Evolutionary conservation across 1,140 invertebrate genomes (phyloP), one percentile per base, ranked within the genome.

Genomic region (Hydropsyche tenuis): DNA sequence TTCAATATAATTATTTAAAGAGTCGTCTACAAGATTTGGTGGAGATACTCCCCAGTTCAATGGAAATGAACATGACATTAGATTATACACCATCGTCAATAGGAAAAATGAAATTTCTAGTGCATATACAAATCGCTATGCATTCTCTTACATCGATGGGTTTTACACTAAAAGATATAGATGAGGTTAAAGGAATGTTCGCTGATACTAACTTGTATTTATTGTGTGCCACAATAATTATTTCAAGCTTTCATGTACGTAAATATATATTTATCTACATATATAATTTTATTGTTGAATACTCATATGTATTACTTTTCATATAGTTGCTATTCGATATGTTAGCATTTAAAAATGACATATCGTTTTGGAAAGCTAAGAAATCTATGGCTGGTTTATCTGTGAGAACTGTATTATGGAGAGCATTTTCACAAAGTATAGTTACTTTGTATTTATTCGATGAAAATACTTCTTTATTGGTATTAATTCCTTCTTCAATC

Each of bases 311-410:
- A 51, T 68, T 70, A 20, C 27, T 77, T 81, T 80, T 77, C 74
- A 90, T 90, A 60, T 84, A 98, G 96, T 81, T 99, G 65, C 85
- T 99, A 9, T 96, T 99, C 81, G 97, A 99, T 81, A 96, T 99
- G 79, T 84, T 99, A 56, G 96, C 97, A 1, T 98, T 99, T 79
- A 99, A 99, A 88, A 99, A 98, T 84, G 97, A 99, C 79, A 94
- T 99, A 3, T 90, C 88, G 76, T 99, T 98, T 82, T 99, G 98
- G 97, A 89, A 90, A 71, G 88, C 89, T 12, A 90, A 93, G 78
- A 90, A 89, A 42, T 92, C 91, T 0, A 92, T 98, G 82, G 94
- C 91, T 30, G 98, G 97, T 0, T 81, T 99, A 1, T 99, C 97
- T 6, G 88, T 90, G 9, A 88, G 94, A 71, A 95, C 94, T 2